These are phyloP conservation scores for Conus canariensis DNA, from an alignment of 2,888 invertebrate species.

Conservation along the genomic window DNA sequence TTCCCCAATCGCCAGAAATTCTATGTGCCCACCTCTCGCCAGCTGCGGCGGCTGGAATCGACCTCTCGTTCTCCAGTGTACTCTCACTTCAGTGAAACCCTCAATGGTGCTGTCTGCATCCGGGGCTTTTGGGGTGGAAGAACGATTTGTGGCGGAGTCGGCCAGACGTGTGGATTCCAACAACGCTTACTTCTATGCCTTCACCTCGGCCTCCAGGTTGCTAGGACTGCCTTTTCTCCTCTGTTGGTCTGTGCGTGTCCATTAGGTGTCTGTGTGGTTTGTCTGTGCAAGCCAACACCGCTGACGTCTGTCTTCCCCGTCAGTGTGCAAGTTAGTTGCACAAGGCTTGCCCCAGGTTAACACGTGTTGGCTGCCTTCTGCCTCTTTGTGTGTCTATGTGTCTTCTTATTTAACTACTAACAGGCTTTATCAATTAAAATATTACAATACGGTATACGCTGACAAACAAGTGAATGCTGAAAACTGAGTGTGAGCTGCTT, in stretches of 20 bases:
- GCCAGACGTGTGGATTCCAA: constrained; percentile 72
- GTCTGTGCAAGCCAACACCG: not conserved
- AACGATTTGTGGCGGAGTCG: constrained; percentile 68
- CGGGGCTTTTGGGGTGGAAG: constrained; percentile 70
- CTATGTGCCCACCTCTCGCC: constrained; percentile 80
- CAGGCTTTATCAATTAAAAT: too few relatives aligned
- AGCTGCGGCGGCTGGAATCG: constrained; percentile 76
- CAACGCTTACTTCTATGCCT: constrained; percentile 85
- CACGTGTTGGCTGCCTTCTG: too few relatives aligned
- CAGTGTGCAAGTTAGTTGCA: too few relatives aligned
- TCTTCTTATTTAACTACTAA: too few relatives aligned
- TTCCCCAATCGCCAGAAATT: constrained; percentile 65
- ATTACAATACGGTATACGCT: too few relatives aligned
- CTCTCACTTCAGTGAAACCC: constrained; percentile 77
- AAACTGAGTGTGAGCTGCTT: too few relatives aligned
- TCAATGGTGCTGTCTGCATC: constrained; percentile 80
- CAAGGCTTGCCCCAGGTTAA: too few relatives aligned
- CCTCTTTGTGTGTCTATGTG: too few relatives aligned
- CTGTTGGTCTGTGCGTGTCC: not conserved
- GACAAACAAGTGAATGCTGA: too few relatives aligned
- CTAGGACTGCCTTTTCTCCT: too few relatives aligned
- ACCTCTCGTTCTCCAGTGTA: constrained; percentile 77
- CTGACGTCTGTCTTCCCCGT: too few relatives aligned
- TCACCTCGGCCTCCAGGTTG: constrained; percentile 64
- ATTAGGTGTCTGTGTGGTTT: not conserved